Evolutionary conservation across 1,140 invertebrate species (phyloP), one percentile per base, ranked within the genome.

Genomic region (Protaetia brevitarsis): DNA sequence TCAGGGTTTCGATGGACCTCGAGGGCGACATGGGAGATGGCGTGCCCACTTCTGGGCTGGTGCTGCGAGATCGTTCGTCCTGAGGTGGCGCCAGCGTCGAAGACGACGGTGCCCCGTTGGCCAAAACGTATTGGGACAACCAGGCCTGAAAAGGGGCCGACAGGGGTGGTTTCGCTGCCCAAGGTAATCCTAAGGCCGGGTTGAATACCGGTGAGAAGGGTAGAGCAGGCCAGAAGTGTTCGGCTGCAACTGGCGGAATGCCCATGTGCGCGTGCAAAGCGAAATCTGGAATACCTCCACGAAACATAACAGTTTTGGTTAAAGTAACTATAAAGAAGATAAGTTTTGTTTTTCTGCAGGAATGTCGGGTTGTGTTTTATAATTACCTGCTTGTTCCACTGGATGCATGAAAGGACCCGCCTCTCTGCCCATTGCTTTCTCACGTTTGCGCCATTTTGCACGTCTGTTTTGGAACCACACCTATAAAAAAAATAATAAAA

Each of bases 401-500:
- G 83, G 82, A 62, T 89, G 88, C 77, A 92, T 83, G 75, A 89
- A 90, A n/a, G 83, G 79, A 61, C 82, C 83, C 28, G 85, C 86
- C 71, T 89, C 88, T 68, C 88, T 80, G 8, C 88, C 88, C 51
- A 90, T 77, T 1, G 90, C 89, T 78, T 96, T 97, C 79, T 96
- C 94, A 65, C 93, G 84, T 80, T 96, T 96, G 61, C 95, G 84
- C 92, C 93, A 96, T 81, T 97, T 97, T 0, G 95, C 95, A 58
- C 95, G 84, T 10, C 95, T 84, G 80, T 97, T 97, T 84, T 97
- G 95, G 81, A 97, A 97, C 95, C 95, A 97, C 8, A 97, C 94
- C 93, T 96, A 82, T n/a, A 84, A 83, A 59, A 5, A 56, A 36
- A 36, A 36, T 0, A 37, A 11, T 37, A 13, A 37, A 37, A 11